phyloP scores from a whole-genome alignment of 2,113 vertebrate genomes.

The Microcebus lehilahytsara region DNA sequence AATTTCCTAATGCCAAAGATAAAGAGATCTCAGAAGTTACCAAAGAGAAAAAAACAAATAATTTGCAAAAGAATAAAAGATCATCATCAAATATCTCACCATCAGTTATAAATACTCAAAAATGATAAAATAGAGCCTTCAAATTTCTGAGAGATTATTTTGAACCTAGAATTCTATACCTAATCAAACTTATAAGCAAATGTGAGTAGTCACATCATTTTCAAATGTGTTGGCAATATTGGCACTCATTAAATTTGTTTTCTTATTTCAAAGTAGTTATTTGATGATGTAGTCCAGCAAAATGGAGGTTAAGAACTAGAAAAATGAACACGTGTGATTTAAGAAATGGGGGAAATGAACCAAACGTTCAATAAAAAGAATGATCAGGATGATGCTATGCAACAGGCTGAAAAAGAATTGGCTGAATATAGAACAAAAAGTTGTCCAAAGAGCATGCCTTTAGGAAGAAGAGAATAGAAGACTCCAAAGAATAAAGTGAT shows the following conservation, averaged over 20 bases:
- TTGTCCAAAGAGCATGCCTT: background rate
- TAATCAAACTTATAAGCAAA: background rate
- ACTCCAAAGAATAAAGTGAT: background rate
- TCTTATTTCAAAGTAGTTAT: background rate
- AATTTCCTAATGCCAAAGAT: background rate
- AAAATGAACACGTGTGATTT: background rate
- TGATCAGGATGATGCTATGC: background rate
- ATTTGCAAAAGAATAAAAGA: background rate
- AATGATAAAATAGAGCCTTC: background rate
- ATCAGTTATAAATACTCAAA: background rate
- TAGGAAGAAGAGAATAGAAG: background rate
- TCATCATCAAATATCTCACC: background rate
- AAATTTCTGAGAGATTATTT: background rate
- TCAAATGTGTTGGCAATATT: background rate
- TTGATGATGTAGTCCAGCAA: background rate
- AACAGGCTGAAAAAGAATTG: too few species aligned
- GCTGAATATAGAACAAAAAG: background rate
- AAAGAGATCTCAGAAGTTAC: background rate
- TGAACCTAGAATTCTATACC: background rate
- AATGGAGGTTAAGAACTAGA: background rate
- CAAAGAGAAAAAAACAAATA: background rate
- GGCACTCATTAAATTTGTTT: background rate
- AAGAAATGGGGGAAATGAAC: background rate
- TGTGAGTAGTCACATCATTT: background rate
- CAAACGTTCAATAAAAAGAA: background rate